These are phyloP conservation scores for Dolichoris vasculosae DNA, from an alignment of 1,140 invertebrate genomes.

Conservation along the genomic window DNA sequence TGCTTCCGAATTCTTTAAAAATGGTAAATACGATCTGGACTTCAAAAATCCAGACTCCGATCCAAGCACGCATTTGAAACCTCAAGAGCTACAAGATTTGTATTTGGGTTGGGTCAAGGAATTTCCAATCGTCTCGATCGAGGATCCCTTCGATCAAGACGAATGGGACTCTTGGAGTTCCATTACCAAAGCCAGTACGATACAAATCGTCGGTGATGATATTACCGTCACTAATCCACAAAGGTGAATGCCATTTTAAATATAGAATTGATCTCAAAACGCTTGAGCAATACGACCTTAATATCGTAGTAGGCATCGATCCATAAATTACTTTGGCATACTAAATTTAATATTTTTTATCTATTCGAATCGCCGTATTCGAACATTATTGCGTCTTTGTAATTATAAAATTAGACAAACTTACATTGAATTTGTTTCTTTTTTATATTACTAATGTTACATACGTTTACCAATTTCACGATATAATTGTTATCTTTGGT, in stretches of 20 bases:
- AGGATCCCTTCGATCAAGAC: conserved; percentile 99
- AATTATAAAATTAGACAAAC: too few relatives aligned
- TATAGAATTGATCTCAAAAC: neutral
- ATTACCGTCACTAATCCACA: conserved; percentile 92
- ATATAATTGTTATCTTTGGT: conserved; percentile 10
- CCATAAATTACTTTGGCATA: too few relatives aligned
- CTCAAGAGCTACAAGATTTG: conserved; percentile 88
- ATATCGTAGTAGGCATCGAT: too few relatives aligned
- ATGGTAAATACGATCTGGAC: conserved; percentile 95
- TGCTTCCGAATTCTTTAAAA: conserved; percentile 94
- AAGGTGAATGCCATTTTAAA: conserved; percentile 59
- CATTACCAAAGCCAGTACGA: conserved; percentile 85
- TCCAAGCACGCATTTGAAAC: conserved; percentile 83
- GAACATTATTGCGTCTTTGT: too few relatives aligned
- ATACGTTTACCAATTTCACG: neutral
- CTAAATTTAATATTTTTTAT: too few relatives aligned
- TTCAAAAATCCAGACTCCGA: conserved; percentile 97
- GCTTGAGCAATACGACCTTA: too few relatives aligned
- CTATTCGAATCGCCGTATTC: too few relatives aligned
- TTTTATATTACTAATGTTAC: neutral
- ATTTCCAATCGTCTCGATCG: conserved; percentile 98
- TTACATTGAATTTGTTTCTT: neutral
- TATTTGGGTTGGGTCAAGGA: conserved; percentile 95
- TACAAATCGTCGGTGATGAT: conserved; percentile 98
- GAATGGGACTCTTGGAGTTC: conserved; percentile 95